Conservation (phyloP, 2,888 invertebrate species). For the Nymphalis polychloros region DNA sequence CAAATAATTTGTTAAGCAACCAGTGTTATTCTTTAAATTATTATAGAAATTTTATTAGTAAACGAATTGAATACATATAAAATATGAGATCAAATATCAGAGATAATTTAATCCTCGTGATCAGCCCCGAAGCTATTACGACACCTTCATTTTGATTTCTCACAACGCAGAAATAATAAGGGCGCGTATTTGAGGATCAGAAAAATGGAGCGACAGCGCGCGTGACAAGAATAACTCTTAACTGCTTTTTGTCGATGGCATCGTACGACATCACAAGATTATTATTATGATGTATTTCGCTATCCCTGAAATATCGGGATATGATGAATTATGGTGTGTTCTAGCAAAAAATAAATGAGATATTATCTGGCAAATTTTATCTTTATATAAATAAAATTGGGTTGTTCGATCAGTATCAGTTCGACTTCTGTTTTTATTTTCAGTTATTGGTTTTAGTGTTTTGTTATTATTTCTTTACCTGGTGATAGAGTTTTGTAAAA, state of each 20-base stretch:
- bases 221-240: slow-evolving; percentile 36
- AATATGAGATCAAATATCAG: background rate
- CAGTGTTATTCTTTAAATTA: too few relatives aligned
- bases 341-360: background rate
- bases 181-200: slow-evolving; percentile 36
- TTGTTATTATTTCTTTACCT: too few relatives aligned
- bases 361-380: too few relatives aligned
- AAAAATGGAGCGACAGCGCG: slow-evolving; percentile 31
- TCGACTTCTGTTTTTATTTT: too few relatives aligned
- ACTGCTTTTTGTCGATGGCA: slow-evolving; percentile 10
- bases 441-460: too few relatives aligned
- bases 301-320: background rate
- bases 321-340: background rate
- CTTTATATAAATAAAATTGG: too few relatives aligned
- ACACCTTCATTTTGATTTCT: slow-evolving; percentile 28
- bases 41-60: background rate
- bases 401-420: too few relatives aligned
- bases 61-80: background rate
- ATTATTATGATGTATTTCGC: slow-evolving; percentile 3
- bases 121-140: slow-evolving; percentile 14
- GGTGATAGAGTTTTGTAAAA: too few relatives aligned
- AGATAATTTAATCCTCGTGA: slow-evolving; percentile 6
- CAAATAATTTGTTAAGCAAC: too few relatives aligned
- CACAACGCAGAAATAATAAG: slow-evolving; percentile 33
- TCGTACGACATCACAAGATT: slow-evolving; percentile 15